Evolutionary conservation across 2,888 invertebrate species (phyloP).

Genomic region (Netelia fuscicornis): DNA sequence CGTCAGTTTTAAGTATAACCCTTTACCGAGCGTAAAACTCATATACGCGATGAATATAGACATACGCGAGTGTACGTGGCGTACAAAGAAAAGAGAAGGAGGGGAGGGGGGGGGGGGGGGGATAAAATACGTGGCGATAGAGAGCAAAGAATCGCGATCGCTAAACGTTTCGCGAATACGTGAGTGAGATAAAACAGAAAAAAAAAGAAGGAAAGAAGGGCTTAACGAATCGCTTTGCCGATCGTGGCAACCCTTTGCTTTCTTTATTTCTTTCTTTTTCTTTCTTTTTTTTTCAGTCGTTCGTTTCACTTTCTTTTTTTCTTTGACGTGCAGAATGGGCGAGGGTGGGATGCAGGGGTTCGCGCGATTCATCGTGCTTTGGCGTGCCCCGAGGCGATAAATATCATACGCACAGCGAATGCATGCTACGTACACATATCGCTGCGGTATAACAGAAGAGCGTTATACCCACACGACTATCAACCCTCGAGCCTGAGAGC

Average conservation of each 20-base stretch:
- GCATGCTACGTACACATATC: slow-evolving; percentile 17
- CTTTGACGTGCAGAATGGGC: slow-evolving; percentile 53
- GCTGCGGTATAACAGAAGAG: slow-evolving; percentile 8
- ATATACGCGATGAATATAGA: not conserved
- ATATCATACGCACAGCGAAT: slow-evolving; percentile 69
- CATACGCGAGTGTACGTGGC: not conserved
- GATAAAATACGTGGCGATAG: slow-evolving; percentile 1
- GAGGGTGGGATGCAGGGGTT: slow-evolving; percentile 57
- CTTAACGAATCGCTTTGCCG: slow-evolving; percentile 69
- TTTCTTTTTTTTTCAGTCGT: slow-evolving; percentile 22
- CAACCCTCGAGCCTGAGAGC: slow-evolving; percentile 50
- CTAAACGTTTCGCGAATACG: slow-evolving; percentile 32
- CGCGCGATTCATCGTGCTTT: slow-evolving; percentile 66
- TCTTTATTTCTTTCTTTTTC: slow-evolving; percentile 28
- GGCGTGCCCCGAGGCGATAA: slow-evolving; percentile 74
- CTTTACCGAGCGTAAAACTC: not conserved
- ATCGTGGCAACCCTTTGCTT: slow-evolving; percentile 57
- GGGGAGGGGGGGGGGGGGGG: not conserved
- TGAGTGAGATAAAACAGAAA: slow-evolving; percentile 36
- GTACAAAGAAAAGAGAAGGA: not conserved
- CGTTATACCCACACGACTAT: slow-evolving; percentile 21
- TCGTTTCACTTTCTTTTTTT: slow-evolving; percentile 7
- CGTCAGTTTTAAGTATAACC: slow-evolving; percentile 55
- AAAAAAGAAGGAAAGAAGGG: slow-evolving; percentile 49
- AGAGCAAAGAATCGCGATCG: slow-evolving; percentile 45